These are phyloP conservation scores for Malurus splendens DNA, from an alignment of 2,797 vertebrate genomes.

Conservation along the genomic window DNA sequence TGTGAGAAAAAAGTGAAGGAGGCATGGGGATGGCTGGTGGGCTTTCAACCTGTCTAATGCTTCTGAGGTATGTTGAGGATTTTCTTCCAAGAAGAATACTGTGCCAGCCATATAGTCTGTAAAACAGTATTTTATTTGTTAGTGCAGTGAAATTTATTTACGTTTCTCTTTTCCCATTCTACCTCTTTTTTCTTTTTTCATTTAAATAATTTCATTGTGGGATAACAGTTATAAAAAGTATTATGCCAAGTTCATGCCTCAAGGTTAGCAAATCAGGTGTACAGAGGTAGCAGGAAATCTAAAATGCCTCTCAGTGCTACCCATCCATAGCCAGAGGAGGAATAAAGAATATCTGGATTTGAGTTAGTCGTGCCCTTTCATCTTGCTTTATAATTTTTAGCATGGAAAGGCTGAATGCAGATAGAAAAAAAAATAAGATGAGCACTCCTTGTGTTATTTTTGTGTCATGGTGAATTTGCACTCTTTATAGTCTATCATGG, in stretches of 20 bases:
- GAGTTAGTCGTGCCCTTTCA: background rate
- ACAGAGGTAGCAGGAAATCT: background rate
- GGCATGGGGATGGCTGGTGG: background rate
- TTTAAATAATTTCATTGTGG: background rate
- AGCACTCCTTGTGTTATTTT: rapidly evolving
- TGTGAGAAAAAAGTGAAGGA: background rate
- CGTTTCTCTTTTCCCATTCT: background rate
- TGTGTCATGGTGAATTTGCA: background rate
- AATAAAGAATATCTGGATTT: background rate
- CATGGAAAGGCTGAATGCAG: background rate
- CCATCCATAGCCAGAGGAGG: background rate
- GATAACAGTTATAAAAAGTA: background rate
- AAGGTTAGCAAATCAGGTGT: background rate
- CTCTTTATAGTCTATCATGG: background rate
- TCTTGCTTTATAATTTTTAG: background rate
- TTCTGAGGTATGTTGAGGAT: background rate
- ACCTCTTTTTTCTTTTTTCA: background rate
- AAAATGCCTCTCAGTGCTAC: background rate
- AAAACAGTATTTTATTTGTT: background rate
- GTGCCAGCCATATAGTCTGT: background rate
- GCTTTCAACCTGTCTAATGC: background rate
- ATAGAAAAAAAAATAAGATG: background rate
- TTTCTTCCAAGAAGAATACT: background rate
- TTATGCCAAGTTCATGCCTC: background rate
- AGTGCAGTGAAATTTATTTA: background rate